Conservation (phyloP, 1,140 invertebrate genomes). For the Meloidogyne exigua region DNA sequence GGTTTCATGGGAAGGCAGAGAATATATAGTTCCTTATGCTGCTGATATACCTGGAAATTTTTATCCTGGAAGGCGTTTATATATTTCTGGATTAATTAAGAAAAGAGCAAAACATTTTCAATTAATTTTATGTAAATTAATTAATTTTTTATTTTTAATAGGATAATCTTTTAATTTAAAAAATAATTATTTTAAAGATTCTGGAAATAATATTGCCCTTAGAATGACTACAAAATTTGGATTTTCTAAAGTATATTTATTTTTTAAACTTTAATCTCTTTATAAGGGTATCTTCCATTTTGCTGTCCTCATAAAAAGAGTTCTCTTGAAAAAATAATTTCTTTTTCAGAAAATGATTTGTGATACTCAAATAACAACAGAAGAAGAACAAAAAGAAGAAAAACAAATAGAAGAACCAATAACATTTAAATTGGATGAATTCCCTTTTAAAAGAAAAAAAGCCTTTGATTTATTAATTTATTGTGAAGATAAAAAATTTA, state of each 20-base stretch:
- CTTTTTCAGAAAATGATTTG: conserved; percentile 55
- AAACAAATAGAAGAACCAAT: background rate
- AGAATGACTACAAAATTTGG: conserved; percentile 13
- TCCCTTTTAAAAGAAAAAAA: conserved; percentile 52
- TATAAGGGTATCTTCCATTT: no score
- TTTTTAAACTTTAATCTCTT: no score
- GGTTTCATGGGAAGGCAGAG: conserved; percentile 36
- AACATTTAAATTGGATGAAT: conserved; percentile 25
- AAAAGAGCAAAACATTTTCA: conserved; percentile 55
- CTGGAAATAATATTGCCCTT: conserved; percentile 9
- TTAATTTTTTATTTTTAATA: no score
- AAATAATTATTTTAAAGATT: conserved; percentile 6
- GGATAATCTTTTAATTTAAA: background rate
- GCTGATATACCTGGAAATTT: conserved; percentile 64
- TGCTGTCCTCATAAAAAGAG: no score
- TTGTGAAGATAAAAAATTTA: conserved; percentile 51
- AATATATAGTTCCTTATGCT: conserved; percentile 53
- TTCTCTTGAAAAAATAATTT: background rate
- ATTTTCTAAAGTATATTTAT: conserved; percentile 22
- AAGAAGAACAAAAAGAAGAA: conserved; percentile 36
- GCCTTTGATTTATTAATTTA: conserved; percentile 60
- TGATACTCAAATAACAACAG: conserved; percentile 36
- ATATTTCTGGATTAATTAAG: conserved; percentile 54
- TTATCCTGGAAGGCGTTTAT: conserved; percentile 58
- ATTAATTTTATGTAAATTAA: conserved; percentile 50